These are phyloP conservation scores for Brachionichthys hirsutus DNA, from an alignment of 2,113 vertebrate species.

Conservation along the genomic window DNA sequence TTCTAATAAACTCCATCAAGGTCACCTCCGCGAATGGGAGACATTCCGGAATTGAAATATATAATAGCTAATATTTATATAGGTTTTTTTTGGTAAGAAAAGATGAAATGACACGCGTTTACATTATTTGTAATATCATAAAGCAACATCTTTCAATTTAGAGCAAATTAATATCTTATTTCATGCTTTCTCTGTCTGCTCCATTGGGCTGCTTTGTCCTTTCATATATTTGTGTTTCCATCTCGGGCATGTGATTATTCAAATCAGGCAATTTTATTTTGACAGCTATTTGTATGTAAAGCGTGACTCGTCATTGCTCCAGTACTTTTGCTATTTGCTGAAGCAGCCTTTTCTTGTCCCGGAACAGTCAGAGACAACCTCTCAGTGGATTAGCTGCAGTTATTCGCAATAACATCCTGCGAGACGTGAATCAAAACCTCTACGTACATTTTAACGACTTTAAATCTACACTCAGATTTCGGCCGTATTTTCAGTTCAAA, in stretches of 20 bases:
- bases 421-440: not conserved
- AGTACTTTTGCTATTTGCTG: slow-evolving; percentile 70
- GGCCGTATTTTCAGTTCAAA: no score
- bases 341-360: slow-evolving; percentile 65
- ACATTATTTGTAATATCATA: slow-evolving; percentile 65
- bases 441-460: no score
- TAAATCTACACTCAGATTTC: no score
- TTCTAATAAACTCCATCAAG: slow-evolving; percentile 10
- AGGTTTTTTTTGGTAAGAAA: slow-evolving; percentile 1
- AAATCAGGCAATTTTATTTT: slow-evolving; percentile 79
- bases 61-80: slow-evolving; percentile 38
- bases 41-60: slow-evolving; percentile 10
- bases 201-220: slow-evolving; percentile 58
- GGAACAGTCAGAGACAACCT: slow-evolving; percentile 60
- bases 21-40: slow-evolving; percentile 13
- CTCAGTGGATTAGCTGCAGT: slow-evolving; percentile 60
- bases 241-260: slow-evolving; percentile 67
- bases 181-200: slow-evolving; percentile 65
- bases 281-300: slow-evolving; percentile 83
- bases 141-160: slow-evolving; percentile 52
- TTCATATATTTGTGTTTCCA: slow-evolving; percentile 61
- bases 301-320: slow-evolving; percentile 61
- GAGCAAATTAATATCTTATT: slow-evolving; percentile 71
- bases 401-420: slow-evolving; percentile 43
- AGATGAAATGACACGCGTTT: slow-evolving; percentile 59